Evolutionary conservation across 2,797 vertebrate genomes (phyloP).

Genomic region (Streptopelia turtur): DNA sequence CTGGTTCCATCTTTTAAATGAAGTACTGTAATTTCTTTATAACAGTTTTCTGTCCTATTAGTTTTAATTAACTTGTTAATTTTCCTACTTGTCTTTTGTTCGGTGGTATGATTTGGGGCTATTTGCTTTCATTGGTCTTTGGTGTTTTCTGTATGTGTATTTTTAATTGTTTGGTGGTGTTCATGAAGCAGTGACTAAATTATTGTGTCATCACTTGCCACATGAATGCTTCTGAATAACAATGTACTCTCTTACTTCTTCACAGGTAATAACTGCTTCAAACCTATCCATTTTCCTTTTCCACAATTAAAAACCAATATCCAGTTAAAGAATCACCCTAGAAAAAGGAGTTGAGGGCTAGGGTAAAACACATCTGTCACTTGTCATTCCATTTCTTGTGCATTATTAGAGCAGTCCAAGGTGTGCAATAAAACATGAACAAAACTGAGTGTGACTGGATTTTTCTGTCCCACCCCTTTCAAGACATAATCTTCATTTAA

Average conservation of each 20-base stretch:
- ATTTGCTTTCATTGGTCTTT: neutral
- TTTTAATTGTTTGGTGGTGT: neutral
- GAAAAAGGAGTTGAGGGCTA: neutral
- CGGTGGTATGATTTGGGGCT: neutral
- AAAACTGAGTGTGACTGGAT: neutral
- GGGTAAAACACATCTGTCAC: accelerated
- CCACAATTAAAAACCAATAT: neutral
- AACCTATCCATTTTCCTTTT: neutral
- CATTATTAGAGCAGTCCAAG: neutral
- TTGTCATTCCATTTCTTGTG: neutral
- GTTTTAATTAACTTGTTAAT: neutral
- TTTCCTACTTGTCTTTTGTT: neutral
- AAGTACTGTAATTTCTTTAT: neutral
- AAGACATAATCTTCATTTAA: neutral
- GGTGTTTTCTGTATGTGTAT: neutral
- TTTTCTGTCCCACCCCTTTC: neutral
- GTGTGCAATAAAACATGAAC: neutral
- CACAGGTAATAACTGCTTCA: neutral
- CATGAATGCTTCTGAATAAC: neutral
- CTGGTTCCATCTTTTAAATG: neutral
- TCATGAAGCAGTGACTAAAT: neutral
- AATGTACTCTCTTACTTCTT: neutral
- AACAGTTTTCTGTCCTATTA: neutral
- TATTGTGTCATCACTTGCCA: neutral
- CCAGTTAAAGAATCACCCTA: neutral